These are phyloP conservation scores for Trachelus iudaicus DNA, from an alignment of 2,888 invertebrate species.

Conservation along the genomic window DNA sequence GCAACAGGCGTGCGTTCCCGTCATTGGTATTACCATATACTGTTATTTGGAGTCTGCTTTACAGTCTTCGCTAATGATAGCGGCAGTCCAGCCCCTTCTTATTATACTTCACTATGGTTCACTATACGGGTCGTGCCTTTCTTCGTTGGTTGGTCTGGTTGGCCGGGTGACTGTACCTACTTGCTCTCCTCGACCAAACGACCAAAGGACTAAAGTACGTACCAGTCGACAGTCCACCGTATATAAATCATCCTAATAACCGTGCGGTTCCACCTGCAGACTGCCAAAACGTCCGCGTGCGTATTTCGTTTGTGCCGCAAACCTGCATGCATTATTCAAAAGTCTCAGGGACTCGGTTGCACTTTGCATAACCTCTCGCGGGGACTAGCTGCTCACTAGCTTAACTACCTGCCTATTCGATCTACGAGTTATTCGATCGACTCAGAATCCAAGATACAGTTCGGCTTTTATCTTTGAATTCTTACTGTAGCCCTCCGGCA, in stretches of 20 bases:
- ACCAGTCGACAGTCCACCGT: slow-evolving; percentile 38
- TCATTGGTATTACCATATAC: slow-evolving; percentile 48
- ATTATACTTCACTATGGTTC: not conserved
- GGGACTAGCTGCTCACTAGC: slow-evolving; percentile 19
- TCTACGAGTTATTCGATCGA: not conserved
- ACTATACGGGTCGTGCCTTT: not conserved
- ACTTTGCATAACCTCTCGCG: slow-evolving; percentile 53
- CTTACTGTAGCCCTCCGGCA: slow-evolving; percentile 11
- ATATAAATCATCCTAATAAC: slow-evolving; percentile 61
- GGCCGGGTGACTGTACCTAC: not conserved
- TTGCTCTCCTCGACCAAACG: not conserved
- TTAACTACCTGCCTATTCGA: not conserved
- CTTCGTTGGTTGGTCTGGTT: not conserved
- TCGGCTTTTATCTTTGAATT: slow-evolving; percentile 4
- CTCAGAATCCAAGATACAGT: not conserved
- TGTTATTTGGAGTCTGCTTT: slow-evolving; percentile 43
- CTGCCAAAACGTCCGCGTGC: slow-evolving; percentile 43
- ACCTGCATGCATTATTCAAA: slow-evolving; percentile 60
- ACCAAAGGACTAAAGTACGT: not conserved
- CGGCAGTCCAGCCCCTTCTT: slow-evolving; percentile 20
- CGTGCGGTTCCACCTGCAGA: slow-evolving; percentile 57
- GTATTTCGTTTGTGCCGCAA: slow-evolving; percentile 47
- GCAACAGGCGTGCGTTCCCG: slow-evolving; percentile 44
- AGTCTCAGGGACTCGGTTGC: slow-evolving; percentile 31
- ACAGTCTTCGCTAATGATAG: slow-evolving; percentile 43